A percentile compares a stretch with the other conserved stretches of the same genome.
Conservation (phyloP, 1,140 invertebrate species). For the Stenopsyche tienmushanensis region DNA sequence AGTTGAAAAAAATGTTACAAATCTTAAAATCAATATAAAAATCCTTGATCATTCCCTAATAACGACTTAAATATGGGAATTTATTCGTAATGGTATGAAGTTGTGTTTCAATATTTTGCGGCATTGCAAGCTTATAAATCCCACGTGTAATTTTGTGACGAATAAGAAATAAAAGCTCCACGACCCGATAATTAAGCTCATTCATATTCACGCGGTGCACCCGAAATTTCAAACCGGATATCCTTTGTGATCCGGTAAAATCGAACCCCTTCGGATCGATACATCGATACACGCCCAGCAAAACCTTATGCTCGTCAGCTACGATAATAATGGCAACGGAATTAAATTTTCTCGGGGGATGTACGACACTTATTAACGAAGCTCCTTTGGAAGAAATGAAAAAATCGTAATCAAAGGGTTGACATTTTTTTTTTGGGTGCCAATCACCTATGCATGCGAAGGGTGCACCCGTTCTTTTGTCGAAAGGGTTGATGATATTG, state of each 20-base stretch:
- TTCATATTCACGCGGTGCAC: constrained; percentile 28
- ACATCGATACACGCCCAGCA: constrained; percentile 32
- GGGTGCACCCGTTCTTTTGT: constrained; percentile 31
- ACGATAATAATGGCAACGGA: constrained; percentile 16
- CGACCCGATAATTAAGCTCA: constrained; percentile 38
- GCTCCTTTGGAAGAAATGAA: constrained; percentile 1
- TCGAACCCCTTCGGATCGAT: constrained; percentile 38
- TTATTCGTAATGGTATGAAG: too few relatives aligned
- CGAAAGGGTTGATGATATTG: constrained; percentile 35
- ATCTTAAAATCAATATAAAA: too few relatives aligned
- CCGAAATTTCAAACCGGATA: constrained; percentile 40
- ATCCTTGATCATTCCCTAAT: too few relatives aligned
- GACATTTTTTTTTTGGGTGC: constrained; percentile 41
- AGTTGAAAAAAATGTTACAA: too few relatives aligned
- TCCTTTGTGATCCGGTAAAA: constrained; percentile 28
- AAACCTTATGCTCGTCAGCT: constrained; percentile 23
- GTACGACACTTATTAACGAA: constrained; percentile 35
- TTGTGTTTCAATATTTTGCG: neutral
- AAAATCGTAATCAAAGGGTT: constrained; percentile 32
- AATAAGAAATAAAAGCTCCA: too few relatives aligned
- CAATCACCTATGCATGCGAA: too few relatives aligned
- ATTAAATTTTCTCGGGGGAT: constrained; percentile 17
- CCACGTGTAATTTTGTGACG: too few relatives aligned
- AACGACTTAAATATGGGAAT: too few relatives aligned
- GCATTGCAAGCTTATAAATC: neutral